Conservation (phyloP, 2,797 vertebrate species). For the Sebastes minor region DNA sequence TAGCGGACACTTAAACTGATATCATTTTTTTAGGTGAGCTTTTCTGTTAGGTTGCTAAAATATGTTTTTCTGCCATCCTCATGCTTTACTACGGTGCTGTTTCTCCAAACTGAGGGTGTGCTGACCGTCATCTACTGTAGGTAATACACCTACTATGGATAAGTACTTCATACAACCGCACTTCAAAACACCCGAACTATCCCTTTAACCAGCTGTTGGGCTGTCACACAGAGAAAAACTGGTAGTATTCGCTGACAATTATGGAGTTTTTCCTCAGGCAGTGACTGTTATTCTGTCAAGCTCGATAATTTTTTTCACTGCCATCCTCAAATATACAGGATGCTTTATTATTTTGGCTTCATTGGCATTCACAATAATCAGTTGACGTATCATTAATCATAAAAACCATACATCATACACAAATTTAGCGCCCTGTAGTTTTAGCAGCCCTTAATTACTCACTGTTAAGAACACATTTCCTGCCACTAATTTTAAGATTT, state of each 20-base stretch:
- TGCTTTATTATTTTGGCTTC: conserved; percentile 15
- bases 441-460: conserved; percentile 34
- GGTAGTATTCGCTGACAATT: too few relatives aligned
- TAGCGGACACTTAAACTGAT: too few relatives aligned
- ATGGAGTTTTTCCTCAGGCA: conserved; percentile 13
- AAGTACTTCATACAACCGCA: too few relatives aligned
- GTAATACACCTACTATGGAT: too few relatives aligned
- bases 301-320: neutral
- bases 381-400: conserved; percentile 24
- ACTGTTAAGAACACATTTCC: conserved; percentile 10
- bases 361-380: conserved; percentile 21
- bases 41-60: too few relatives aligned
- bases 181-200: too few relatives aligned
- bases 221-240: conserved; percentile 15
- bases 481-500: conserved; percentile 16
- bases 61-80: too few relatives aligned
- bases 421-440: neutral
- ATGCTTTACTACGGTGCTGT: too few relatives aligned
- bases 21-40: too few relatives aligned
- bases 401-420: conserved; percentile 9
- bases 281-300: conserved; percentile 9
- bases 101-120: too few relatives aligned
- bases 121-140: too few relatives aligned
- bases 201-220: too few relatives aligned
- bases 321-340: conserved; percentile 5